phyloP scores from a whole-genome alignment of 2,888 invertebrate genomes.

The Fissipunctia ypsillon region DNA sequence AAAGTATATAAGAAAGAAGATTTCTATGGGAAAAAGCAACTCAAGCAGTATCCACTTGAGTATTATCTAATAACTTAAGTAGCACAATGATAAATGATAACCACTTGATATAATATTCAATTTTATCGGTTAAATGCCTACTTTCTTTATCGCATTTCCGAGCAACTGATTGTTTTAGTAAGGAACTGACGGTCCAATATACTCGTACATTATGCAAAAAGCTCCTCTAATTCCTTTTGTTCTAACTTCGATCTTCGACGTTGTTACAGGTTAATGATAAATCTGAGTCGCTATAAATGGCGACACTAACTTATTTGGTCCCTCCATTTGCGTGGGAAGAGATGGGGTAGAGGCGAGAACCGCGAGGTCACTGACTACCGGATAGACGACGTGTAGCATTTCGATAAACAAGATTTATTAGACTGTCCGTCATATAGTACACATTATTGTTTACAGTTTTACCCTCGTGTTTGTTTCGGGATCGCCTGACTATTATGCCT shows the following conservation, averaged over 20 bases:
- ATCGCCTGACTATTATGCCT: background rate
- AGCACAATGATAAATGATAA: conserved; percentile 3
- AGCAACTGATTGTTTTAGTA: background rate
- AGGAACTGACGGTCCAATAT: background rate
- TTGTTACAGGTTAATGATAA: conserved; percentile 3
- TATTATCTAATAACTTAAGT: conserved; percentile 10
- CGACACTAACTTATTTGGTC: conserved; percentile 10
- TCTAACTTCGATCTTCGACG: background rate
- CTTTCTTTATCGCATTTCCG: background rate
- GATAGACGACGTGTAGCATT: conserved; percentile 12
- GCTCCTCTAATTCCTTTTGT: background rate
- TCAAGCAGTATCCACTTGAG: conserved; percentile 3
- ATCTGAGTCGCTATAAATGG: background rate
- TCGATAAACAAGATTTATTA: conserved; percentile 21
- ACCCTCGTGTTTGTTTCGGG: background rate
- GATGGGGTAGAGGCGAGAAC: conserved; percentile 17
- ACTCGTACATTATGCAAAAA: background rate
- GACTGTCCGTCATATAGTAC: background rate
- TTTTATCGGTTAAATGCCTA: conserved; percentile 5
- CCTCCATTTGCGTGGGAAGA: conserved; percentile 37
- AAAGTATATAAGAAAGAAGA: too few species aligned
- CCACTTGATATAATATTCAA: conserved; percentile 2
- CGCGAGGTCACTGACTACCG: conserved; percentile 22
- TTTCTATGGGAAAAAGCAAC: too few species aligned
- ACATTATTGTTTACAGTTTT: background rate